phyloP scores from a whole-genome alignment of 2,113 vertebrate genomes.

The Sander lucioperca region DNA sequence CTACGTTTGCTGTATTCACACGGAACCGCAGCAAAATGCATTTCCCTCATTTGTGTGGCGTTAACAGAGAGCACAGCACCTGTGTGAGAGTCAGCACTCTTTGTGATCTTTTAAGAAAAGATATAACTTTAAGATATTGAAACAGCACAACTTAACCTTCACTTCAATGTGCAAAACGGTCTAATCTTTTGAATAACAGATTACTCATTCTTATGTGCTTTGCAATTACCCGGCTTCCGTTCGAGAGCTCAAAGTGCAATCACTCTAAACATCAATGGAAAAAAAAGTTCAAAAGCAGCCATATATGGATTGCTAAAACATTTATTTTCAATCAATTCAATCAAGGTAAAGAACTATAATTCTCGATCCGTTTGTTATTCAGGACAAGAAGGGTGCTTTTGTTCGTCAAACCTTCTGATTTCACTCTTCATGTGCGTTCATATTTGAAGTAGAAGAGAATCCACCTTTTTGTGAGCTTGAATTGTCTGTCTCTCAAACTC shows the following conservation, averaged over 20 bases:
- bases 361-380: constrained; percentile 11
- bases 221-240: constrained; percentile 24
- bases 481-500: not conserved
- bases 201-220: constrained; percentile 9
- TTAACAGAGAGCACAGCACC: not conserved
- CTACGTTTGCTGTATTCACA: constrained; percentile 4
- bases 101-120: constrained; percentile 5
- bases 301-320: constrained; percentile 14
- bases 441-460: constrained; percentile 6
- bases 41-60: not conserved
- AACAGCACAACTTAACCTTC: not conserved
- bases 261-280: constrained; percentile 27
- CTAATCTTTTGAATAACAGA: not conserved
- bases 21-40: not conserved
- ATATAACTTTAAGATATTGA: not conserved
- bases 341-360: not conserved
- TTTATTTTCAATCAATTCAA: constrained; percentile 20
- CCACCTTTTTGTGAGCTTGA: not conserved
- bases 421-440: not conserved
- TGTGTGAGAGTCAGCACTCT: not conserved
- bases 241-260: constrained; percentile 44
- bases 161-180: constrained; percentile 7
- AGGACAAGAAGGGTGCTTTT: not conserved
- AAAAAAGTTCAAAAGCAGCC: constrained; percentile 35
- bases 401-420: not conserved